phyloP scores from a whole-genome alignment of 2,888 invertebrate genomes.

The Venusia cambrica region DNA sequence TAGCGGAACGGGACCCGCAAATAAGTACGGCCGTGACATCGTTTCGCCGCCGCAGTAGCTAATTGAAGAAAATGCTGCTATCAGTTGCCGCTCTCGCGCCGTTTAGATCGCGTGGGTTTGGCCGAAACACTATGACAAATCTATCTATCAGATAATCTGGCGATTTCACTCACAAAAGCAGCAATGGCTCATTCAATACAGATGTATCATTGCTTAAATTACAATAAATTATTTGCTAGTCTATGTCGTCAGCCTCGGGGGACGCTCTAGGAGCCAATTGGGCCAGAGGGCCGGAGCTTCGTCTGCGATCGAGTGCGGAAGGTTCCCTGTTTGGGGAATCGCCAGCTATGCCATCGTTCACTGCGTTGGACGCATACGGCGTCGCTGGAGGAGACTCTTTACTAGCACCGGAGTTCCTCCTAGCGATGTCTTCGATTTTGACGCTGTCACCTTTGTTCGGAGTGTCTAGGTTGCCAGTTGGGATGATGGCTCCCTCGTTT shows the following conservation, averaged over 20 bases:
- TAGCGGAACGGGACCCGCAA: no score
- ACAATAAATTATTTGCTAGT: slow-evolving; percentile 48
- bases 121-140: slow-evolving; percentile 29
- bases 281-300: slow-evolving; percentile 31
- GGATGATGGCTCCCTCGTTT: slow-evolving; percentile 30
- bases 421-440: slow-evolving; percentile 62
- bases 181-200: slow-evolving; percentile 31
- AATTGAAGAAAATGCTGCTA: no score
- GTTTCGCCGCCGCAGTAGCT: no score
- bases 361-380: no score
- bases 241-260: slow-evolving; percentile 64
- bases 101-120: no score
- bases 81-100: no score
- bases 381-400: no score
- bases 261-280: slow-evolving; percentile 48
- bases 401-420: slow-evolving; percentile 46
- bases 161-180: slow-evolving; percentile 48
- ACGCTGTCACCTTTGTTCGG: slow-evolving; percentile 40
- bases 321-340: slow-evolving; percentile 31
- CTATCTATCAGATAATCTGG: slow-evolving; percentile 29
- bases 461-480: slow-evolving; percentile 42
- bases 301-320: slow-evolving; percentile 65
- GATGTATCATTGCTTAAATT: slow-evolving; percentile 25
- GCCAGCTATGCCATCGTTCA: no score
- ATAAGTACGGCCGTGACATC: no score